These are phyloP conservation scores for Anthopleura xanthogrammica DNA, from an alignment of 92 coral and sea anemone species.

Conservation along the genomic window DNA sequence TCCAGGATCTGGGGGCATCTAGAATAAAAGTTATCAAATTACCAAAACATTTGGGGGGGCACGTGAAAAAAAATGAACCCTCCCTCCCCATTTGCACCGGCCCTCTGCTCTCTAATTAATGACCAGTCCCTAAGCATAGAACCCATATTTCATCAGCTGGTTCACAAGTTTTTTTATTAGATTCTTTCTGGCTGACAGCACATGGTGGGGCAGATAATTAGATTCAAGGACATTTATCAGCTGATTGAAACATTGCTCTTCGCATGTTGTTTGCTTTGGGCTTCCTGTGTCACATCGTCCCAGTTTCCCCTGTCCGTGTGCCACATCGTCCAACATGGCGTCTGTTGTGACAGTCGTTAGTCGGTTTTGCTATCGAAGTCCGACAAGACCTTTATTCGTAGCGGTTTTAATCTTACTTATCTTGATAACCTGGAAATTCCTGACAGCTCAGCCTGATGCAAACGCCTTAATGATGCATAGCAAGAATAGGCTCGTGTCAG, in stretches of 20 bases:
- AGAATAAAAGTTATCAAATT: no score
- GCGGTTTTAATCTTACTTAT: slow-evolving; percentile 34
- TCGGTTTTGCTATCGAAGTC: slow-evolving; percentile 40
- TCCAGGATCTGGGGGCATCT: no score
- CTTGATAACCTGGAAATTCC: slow-evolving; percentile 37
- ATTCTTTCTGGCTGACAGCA: no score
- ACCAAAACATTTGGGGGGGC: no score
- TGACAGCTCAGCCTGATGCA: slow-evolving; percentile 39
- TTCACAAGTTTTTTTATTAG: no score
- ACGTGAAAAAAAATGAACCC: no score
- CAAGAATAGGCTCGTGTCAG: neutral
- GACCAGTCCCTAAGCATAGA: no score
- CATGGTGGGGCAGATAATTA: no score
- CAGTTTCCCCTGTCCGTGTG: neutral
- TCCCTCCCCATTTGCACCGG: no score
- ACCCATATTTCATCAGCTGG: no score
- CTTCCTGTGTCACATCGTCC: neutral
- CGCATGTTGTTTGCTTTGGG: neutral
- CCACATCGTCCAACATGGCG: slow-evolving; percentile 39
- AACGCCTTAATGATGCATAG: slow-evolving; percentile 29
- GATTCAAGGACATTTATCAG: no score
- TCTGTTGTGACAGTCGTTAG: slow-evolving; percentile 29
- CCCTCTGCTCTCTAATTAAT: no score
- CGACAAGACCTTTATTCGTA: slow-evolving; percentile 38
- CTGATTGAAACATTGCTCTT: neutral